These are phyloP conservation scores for Theropithecus gelada DNA, from an alignment of 2,113 vertebrate genomes.

Conservation along the genomic window DNA sequence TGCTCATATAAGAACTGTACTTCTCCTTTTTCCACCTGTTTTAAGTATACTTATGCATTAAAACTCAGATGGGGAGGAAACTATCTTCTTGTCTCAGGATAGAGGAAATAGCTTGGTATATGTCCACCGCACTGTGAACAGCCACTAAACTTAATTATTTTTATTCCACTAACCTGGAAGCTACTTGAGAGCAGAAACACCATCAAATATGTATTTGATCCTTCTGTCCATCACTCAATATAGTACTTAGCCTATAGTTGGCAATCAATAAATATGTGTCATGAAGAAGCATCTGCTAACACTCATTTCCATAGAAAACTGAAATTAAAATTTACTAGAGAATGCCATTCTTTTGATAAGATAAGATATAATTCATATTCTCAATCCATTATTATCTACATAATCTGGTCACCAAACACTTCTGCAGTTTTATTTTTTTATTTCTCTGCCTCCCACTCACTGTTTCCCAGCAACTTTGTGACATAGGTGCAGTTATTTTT, in stretches of 20 bases:
- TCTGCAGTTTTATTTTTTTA: slow-evolving; percentile 66
- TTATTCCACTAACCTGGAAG: not conserved
- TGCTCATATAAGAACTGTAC: not conserved
- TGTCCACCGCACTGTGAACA: not conserved
- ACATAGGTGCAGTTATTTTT: not conserved
- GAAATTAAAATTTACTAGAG: not conserved
- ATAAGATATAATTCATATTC: slow-evolving; percentile 76
- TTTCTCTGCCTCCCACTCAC: not conserved
- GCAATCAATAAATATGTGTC: not conserved
- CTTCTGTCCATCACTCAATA: not conserved
- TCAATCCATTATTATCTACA: slow-evolving; percentile 71
- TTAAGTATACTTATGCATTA: not conserved
- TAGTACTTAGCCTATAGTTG: not conserved
- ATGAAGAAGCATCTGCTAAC: not conserved
- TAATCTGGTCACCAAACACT: not conserved
- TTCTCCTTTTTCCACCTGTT: not conserved
- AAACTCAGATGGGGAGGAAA: not conserved
- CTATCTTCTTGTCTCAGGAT: not conserved
- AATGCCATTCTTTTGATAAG: slow-evolving; percentile 60
- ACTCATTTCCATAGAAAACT: not conserved
- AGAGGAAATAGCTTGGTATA: not conserved
- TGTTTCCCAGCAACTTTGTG: not conserved
- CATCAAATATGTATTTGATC: not conserved
- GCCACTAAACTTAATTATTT: not conserved
- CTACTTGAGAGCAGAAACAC: not conserved